Base-by-base conservation (phyloP, 1,140 invertebrate species). In the Pararge aegeria region DNA sequence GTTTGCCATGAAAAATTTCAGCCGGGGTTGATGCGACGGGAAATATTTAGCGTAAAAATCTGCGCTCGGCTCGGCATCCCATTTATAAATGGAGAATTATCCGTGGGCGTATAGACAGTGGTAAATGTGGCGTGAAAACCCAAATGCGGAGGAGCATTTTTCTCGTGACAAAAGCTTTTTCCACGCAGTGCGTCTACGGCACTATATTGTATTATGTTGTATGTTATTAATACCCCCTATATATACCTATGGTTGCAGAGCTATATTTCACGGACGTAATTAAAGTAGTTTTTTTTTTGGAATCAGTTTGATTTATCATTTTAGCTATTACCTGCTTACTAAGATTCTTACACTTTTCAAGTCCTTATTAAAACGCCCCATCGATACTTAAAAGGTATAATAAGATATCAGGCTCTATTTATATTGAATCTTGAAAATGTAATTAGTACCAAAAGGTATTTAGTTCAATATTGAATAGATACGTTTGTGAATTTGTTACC, bases 1-100 rank as follows among this genome's bases (percentile, higher is more conserved):
- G 55, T 38, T 58, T 58, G 48, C 34, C 15, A 30, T 51, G 46
- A 61, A 61, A 55, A 50, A 49, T 50, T 55, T 61, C 46, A 24
- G 48, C 19, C 30, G 24, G 37, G 40, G 29, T 56, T 56, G 30
- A 49, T 49, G 46, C 21, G 42, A 49, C 30, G 55, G 55, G 48
- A 59, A 59, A 59, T 68, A 74, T 77, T 72, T 71, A 69, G 66
- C 65, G 66, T 70, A 73, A 71, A 82, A 78, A 77, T 79, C 64
- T 73, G 66, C 68, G 66, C 66, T 74, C 66, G 65, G 67, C 64
- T 51, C 66, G 66, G 59, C 74, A 80, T 79, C 73, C 52, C 79
- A 83, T 86, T 83, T 83, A 84, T 84, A 83, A 83, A 80, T 75
- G 75, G 68, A 66, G 75, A 80, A 79, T 83, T 80, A 79, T 82